A percentile compares a stretch with the other conserved stretches of the same genome.
Evolutionary conservation across 2,113 vertebrate genomes (phyloP).

Genomic region (Pluvianellus socialis): DNA sequence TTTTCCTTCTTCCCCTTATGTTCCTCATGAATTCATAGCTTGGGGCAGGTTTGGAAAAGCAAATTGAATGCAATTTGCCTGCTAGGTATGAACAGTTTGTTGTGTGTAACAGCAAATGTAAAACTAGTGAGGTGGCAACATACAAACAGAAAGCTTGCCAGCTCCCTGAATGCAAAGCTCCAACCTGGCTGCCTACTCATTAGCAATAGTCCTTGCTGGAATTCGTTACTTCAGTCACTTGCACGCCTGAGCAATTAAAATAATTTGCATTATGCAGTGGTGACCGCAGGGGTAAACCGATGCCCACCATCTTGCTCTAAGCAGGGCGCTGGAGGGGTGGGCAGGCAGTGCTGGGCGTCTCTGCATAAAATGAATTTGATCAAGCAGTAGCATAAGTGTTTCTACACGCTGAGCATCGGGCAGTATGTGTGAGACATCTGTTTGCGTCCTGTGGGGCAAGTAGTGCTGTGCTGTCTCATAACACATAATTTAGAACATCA

Average conservation of each 20-base stretch:
- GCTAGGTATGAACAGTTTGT: neutral
- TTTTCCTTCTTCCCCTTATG: no score
- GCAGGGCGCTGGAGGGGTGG: neutral
- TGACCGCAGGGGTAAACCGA: neutral
- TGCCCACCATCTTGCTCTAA: neutral
- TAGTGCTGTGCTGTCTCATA: neutral
- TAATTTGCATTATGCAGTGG: neutral
- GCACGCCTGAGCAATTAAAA: neutral
- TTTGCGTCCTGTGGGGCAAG: neutral
- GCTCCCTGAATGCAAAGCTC: neutral
- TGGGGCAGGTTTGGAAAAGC: neutral
- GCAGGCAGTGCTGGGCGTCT: neutral
- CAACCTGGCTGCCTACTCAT: neutral
- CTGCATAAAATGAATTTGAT: neutral
- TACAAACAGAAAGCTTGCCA: neutral
- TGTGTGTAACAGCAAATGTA: neutral
- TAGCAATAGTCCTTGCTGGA: neutral
- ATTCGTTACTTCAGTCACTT: neutral
- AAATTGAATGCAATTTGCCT: neutral
- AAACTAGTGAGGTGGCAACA: neutral
- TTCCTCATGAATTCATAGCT: neutral
- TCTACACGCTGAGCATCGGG: neutral
- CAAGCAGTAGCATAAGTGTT: neutral
- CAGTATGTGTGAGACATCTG: neutral
- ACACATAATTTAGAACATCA: neutral